Base-by-base conservation (phyloP, 1,140 invertebrate genomes). In the Atta cephalotes region DNA sequence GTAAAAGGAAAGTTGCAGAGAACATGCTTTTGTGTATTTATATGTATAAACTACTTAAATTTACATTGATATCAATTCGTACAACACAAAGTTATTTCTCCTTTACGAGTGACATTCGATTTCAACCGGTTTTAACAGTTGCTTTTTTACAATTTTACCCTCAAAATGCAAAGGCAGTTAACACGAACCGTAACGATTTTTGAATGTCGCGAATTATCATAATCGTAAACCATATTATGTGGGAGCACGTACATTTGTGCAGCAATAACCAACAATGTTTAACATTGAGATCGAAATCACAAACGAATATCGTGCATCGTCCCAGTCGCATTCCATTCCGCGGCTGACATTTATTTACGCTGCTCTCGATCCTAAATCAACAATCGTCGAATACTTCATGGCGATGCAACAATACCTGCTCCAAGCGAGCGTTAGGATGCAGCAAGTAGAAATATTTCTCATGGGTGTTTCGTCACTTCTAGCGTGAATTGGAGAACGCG, bases 291-390 rank as follows among this genome's bases (percentile, higher is more conserved):
- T 88, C 88, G 79, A 85, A 88, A 88, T 88, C 79, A 45, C 60
- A 35, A 65, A 63, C 25, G 16, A 31, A 7, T 9, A 28, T 5
- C 4, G 16, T 16, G 3, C 5, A 25, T 12, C 7, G 45, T 70
- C 16, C 16, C 18, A 66, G n/a, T 10, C 28, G n/a, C 14, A 45
- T 9, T 71, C 35, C 39, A 39, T 77, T 58, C 58, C 35, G 35
- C n/a, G n/a, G 56, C 7, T 56, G 74, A 28, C 16, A 31, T 78
- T 74, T 87, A 70, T 89, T 87, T 84, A 65, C 78, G 28, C 56
- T 74, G 49, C 60, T 56, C 72, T 60, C 39, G 35, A 49, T 39
- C 79, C 85, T 90, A 85, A 90, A 62, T 90, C 88, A 90, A 90
- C 85, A 87, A 60, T 82, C 28, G 53, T 56, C 68, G 60, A 62